Conservation (phyloP, 2,113 vertebrate species). For the Seriola rivoliana region DNA sequence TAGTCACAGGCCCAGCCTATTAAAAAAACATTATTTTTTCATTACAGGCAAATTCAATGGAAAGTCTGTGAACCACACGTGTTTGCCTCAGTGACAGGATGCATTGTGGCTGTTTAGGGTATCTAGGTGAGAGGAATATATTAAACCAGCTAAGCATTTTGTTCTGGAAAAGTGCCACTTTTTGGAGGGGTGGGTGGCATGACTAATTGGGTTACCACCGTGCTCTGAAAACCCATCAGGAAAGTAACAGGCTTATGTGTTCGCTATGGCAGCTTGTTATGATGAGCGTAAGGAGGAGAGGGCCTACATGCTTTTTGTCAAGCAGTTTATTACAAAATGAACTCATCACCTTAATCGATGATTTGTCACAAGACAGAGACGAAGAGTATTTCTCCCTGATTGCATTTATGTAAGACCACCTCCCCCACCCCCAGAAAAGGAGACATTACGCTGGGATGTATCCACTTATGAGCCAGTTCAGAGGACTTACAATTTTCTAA, state of each 20-base stretch:
- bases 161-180: slow-evolving; percentile 64
- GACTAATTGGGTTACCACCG: slow-evolving; percentile 76
- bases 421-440: slow-evolving; percentile 1
- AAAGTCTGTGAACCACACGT: slow-evolving; percentile 53
- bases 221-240: slow-evolving; percentile 70
- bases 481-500: slow-evolving; percentile 42
- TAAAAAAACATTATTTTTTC: background rate
- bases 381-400: slow-evolving; percentile 15
- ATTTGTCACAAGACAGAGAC: slow-evolving; percentile 42
- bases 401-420: slow-evolving; percentile 28
- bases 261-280: slow-evolving; percentile 65
- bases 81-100: slow-evolving; percentile 37
- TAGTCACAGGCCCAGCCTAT: slow-evolving; percentile 36
- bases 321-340: slow-evolving; percentile 62
- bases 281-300: slow-evolving; percentile 45
- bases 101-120: slow-evolving; percentile 51
- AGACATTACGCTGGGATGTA: slow-evolving; percentile 18
- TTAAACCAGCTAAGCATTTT: slow-evolving; percentile 67
- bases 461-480: slow-evolving; percentile 25
- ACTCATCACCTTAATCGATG: slow-evolving; percentile 49
- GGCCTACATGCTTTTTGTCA: slow-evolving; percentile 42
- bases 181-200: slow-evolving; percentile 66
- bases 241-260: slow-evolving; percentile 74
- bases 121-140: slow-evolving; percentile 59
- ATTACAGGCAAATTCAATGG: slow-evolving; percentile 45